Evolutionary conservation across 1,140 invertebrate species (phyloP).

Genomic region (Drosophila mojavensis): DNA sequence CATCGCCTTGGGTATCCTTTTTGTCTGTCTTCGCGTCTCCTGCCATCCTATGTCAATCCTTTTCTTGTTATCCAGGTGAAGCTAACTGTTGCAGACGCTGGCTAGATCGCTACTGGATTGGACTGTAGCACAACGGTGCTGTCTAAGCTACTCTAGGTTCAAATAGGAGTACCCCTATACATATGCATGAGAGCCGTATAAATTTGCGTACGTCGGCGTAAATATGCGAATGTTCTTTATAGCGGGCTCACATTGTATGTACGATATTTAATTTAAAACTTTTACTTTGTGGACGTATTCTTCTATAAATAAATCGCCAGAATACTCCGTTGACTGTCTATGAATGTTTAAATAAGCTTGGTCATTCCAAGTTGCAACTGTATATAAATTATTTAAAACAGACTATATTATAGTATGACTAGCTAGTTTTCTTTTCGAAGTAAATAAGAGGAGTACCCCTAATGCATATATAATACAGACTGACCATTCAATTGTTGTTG

Average conservation of each 20-base stretch:
- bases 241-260: slow-evolving; percentile 19
- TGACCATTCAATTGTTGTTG: background rate
- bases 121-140: background rate
- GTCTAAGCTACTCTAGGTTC: slow-evolving; percentile 6
- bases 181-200: slow-evolving; percentile 36
- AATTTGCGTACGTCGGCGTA: background rate
- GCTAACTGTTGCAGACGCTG: slow-evolving; percentile 19
- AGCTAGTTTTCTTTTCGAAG: too few species aligned
- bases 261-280: background rate
- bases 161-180: background rate
- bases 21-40: slow-evolving; percentile 6
- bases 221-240: background rate
- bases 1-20: slow-evolving; percentile 17
- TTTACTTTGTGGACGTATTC: too few species aligned
- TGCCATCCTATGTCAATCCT: background rate
- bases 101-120: slow-evolving; percentile 41
- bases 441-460: background rate
- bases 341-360: background rate
- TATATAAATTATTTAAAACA: background rate
- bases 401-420: too few species aligned
- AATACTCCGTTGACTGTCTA: background rate
- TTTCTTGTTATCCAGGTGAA: background rate
- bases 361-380: background rate
- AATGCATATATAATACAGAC: background rate
- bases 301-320: too few species aligned